These are phyloP conservation scores for Ernsta delagoae DNA, from an alignment of 2,888 invertebrate species.

Conservation along the genomic window DNA sequence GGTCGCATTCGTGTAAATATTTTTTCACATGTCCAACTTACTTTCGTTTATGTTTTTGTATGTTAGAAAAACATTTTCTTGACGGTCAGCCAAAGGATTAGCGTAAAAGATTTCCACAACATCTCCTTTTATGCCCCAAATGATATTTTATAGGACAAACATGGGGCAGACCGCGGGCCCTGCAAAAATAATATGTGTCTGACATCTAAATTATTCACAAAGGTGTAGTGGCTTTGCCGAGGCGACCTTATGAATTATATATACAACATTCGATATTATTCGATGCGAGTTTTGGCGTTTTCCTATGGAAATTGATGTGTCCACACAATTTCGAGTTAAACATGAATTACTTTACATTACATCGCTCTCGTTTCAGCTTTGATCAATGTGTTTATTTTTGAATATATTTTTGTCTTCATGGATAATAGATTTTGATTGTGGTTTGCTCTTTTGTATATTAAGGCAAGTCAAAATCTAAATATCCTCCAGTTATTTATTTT, in stretches of 20 bases:
- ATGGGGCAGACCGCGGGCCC: conserved; percentile 60
- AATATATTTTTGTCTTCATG: conserved; percentile 12
- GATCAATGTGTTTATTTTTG: conserved; percentile 14
- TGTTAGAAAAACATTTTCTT: conserved; percentile 24
- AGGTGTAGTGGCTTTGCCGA: conserved; percentile 69
- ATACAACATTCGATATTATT: conserved; percentile 76
- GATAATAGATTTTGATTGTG: background rate
- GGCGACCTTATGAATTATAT: conserved; percentile 74
- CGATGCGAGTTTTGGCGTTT: conserved; percentile 58
- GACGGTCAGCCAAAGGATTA: conserved; percentile 39
- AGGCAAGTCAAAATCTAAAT: no score
- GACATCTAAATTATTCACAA: conserved; percentile 78
- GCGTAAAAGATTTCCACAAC: conserved; percentile 41
- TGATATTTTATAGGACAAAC: conserved; percentile 74
- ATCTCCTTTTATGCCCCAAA: conserved; percentile 55
- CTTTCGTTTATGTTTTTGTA: conserved; percentile 5
- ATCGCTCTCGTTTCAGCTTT: conserved; percentile 17
- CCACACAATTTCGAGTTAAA: conserved; percentile 35
- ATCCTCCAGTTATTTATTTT: no score
- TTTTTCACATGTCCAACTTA: conserved; percentile 7
- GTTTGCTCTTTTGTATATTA: background rate
- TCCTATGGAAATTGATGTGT: conserved; percentile 47
- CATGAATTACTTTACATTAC: conserved; percentile 26
- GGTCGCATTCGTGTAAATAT: background rate
- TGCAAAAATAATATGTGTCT: conserved; percentile 78